Evolutionary conservation across 1,140 invertebrate genomes (phyloP).

Genomic region (Ladona fulva): DNA sequence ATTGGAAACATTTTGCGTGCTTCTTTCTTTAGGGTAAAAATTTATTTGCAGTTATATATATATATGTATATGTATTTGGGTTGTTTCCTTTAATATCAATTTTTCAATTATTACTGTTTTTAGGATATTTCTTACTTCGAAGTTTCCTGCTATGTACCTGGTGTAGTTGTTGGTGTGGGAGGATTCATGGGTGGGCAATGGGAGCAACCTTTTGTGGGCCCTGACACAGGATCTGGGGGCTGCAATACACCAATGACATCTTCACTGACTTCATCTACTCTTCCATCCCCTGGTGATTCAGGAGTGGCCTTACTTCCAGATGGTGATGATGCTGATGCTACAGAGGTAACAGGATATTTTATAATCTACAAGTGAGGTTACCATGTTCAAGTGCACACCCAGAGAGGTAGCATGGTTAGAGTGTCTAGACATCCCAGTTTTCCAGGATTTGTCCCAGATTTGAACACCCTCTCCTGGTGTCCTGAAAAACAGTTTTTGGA

Average conservation of each 20-base stretch:
- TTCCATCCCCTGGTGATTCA: slow-evolving; percentile 39
- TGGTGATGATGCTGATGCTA: slow-evolving; percentile 39
- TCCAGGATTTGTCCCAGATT: no score
- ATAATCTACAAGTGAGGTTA: no score
- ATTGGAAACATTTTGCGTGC: no score
- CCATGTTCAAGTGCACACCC: no score
- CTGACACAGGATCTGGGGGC: slow-evolving; percentile 17
- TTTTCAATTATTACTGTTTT: not conserved
- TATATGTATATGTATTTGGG: no score
- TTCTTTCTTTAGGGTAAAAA: no score
- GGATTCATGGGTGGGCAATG: not conserved
- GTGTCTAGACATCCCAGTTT: no score
- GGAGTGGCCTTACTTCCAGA: slow-evolving; percentile 32
- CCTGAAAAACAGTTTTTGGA: no score
- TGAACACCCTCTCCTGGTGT: no score
- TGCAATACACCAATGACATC: slow-evolving; percentile 35
- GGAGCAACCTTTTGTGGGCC: not conserved
- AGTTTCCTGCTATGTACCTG: not conserved
- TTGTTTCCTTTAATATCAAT: no score
- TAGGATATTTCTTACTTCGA: not conserved
- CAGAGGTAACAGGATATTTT: slow-evolving; percentile 31
- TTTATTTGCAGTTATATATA: no score
- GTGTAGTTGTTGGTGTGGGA: not conserved
- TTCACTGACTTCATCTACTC: slow-evolving; percentile 36
- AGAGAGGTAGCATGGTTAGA: no score